These are phyloP conservation scores for Eupithecia dodoneata DNA, from an alignment of 2,888 invertebrate species.

Conservation along the genomic window DNA sequence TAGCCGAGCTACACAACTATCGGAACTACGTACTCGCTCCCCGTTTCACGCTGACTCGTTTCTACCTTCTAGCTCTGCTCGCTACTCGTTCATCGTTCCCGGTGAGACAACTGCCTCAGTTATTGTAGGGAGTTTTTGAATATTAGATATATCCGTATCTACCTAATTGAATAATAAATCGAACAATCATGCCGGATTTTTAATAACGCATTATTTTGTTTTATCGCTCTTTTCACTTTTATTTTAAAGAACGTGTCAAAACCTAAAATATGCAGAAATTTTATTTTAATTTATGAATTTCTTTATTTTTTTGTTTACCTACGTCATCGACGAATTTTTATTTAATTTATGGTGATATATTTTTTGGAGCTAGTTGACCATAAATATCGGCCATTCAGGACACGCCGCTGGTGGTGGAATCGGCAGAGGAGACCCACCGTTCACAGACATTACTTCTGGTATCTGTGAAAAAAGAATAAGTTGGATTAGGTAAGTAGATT, in stretches of 20 bases:
- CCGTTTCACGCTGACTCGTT: too few species aligned
- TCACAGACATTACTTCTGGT: constrained; percentile 76
- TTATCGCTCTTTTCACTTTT: not conserved
- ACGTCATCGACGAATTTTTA: not conserved
- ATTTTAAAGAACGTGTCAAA: not conserved
- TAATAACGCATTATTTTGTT: not conserved
- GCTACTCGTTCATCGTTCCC: too few species aligned
- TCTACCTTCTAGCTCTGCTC: too few species aligned
- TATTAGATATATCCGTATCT: not conserved
- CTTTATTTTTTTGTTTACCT: not conserved
- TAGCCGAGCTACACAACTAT: too few species aligned
- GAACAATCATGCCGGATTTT: not conserved
- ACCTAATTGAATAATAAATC: not conserved
- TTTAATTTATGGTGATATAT: not conserved
- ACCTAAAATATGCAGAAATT: not conserved
- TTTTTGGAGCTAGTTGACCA: constrained; percentile 67
- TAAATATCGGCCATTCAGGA: constrained; percentile 79
- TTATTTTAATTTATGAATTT: not conserved
- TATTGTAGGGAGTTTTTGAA: not conserved
- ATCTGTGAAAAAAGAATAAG: constrained; percentile 59
- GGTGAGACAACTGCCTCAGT: too few species aligned
- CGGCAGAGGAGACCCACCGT: constrained; percentile 77
- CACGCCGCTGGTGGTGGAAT: constrained; percentile 77
- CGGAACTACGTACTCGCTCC: too few species aligned
- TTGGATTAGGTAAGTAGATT: not conserved